Conservation (phyloP, 2,888 invertebrate genomes). For the Folsomia manolachei region DNA sequence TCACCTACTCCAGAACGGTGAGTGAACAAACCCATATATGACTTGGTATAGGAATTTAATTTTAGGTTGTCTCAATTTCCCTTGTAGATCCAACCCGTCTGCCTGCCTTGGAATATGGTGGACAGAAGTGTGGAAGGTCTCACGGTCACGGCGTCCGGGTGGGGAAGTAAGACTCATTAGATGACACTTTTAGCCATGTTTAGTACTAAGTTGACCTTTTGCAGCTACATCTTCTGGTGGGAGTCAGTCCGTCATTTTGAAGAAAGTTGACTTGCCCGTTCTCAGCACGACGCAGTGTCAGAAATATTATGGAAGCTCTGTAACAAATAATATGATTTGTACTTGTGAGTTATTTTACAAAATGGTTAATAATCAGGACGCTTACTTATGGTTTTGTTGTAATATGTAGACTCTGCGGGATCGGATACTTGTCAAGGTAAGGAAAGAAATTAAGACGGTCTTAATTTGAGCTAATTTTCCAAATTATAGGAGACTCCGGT, state of each 20-base stretch:
- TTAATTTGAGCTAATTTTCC: background rate
- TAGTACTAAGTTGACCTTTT: conserved; percentile 5
- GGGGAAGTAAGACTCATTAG: conserved; percentile 25
- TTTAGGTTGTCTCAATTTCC: background rate
- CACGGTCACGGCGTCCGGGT: conserved; percentile 33
- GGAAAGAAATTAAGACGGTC: background rate
- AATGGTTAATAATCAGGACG: background rate
- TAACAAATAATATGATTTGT: conserved; percentile 44
- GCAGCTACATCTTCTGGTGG: conserved; percentile 31
- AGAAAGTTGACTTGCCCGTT: conserved; percentile 39
- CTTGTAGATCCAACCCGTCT: conserved; percentile 34
- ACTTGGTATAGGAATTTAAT: background rate
- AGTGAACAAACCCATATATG: no score
- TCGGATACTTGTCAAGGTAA: conserved; percentile 44
- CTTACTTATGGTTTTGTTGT: background rate
- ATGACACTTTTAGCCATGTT: background rate
- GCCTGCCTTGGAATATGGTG: conserved; percentile 34
- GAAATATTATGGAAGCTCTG: conserved; percentile 25
- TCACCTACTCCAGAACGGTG: conserved; percentile 34
- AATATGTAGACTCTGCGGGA: conserved; percentile 20
- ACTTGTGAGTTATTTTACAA: conserved; percentile 26
- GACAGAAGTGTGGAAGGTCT: conserved; percentile 27
- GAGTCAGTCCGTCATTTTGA: conserved; percentile 23
- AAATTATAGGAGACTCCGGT: conserved; percentile 42
- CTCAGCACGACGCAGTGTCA: conserved; percentile 34